These are phyloP conservation scores for Emydoidea blandingii DNA, from an alignment of 2,797 vertebrate genomes.

Conservation along the genomic window DNA sequence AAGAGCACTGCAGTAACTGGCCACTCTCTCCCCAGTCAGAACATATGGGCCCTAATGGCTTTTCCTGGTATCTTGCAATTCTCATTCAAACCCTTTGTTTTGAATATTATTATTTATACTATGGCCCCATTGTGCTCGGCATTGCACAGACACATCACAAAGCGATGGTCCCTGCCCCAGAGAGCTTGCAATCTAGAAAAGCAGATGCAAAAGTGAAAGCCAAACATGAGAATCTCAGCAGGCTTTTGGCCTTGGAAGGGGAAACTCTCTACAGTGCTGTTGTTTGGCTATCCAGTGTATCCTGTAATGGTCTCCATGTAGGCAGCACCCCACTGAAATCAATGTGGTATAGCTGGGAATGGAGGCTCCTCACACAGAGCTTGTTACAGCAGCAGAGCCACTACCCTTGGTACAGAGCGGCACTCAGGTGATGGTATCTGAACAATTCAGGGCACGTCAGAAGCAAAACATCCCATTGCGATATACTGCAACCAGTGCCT, in stretches of 20 bases:
- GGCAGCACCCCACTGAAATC: not conserved
- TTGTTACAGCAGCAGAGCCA: not conserved
- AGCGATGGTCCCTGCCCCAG: not conserved
- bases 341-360: not conserved
- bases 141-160: not conserved
- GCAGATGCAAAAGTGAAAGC: not conserved
- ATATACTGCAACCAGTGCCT: too few species aligned
- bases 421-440: not conserved
- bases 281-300: not conserved
- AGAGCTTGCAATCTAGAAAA: not conserved
- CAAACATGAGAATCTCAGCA: not conserved
- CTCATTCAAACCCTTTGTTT: not conserved
- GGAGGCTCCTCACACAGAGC: too few species aligned
- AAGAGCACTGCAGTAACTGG: not conserved
- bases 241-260: not conserved
- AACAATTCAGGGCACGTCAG: not conserved
- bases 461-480: not conserved
- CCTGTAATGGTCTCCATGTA: too few species aligned
- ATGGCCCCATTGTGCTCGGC: not conserved
- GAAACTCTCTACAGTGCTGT: not conserved
- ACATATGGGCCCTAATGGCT: not conserved
- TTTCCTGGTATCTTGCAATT: not conserved
- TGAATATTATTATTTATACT: not conserved
- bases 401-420: not conserved
- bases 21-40: not conserved